phyloP scores from a whole-genome alignment of 1,140 invertebrate species.

The Thaumetopoea pityocampa region DNA sequence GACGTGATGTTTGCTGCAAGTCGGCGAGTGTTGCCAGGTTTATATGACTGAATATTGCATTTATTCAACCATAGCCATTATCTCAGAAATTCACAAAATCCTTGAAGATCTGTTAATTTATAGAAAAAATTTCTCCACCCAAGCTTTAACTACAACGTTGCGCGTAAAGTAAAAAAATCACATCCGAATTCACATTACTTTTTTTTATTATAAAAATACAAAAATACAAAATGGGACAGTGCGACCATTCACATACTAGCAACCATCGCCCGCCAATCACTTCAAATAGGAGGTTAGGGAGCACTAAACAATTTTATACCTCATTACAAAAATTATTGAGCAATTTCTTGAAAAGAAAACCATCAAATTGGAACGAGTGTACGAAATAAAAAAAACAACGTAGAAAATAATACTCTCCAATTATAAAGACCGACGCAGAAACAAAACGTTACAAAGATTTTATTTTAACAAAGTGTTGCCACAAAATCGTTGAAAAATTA shows the following conservation, averaged over 20 bases:
- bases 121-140: slow-evolving; percentile 18
- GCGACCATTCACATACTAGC: slow-evolving; percentile 50
- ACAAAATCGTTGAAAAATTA: slow-evolving; percentile 35
- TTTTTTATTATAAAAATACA: slow-evolving; percentile 72
- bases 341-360: slow-evolving; percentile 52
- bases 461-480: slow-evolving; percentile 37
- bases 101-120: slow-evolving; percentile 26
- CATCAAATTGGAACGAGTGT: slow-evolving; percentile 16
- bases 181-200: slow-evolving; percentile 63
- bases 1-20: no score
- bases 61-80: no score
- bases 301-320: slow-evolving; percentile 38
- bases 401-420: slow-evolving; percentile 18
- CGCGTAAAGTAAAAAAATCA: slow-evolving; percentile 64
- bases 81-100: neutral
- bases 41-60: no score
- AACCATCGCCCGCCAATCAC: slow-evolving; percentile 21
- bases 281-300: slow-evolving; percentile 29
- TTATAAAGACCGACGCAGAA: slow-evolving; percentile 15
- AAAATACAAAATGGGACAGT: slow-evolving; percentile 75
- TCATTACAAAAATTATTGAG: slow-evolving; percentile 64
- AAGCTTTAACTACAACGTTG: slow-evolving; percentile 42
- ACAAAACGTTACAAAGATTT: slow-evolving; percentile 12
- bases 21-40: no score
- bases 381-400: slow-evolving; percentile 35